phyloP scores from a whole-genome alignment of 2,797 vertebrate species.

The Odontamblyopus rebecca region DNA sequence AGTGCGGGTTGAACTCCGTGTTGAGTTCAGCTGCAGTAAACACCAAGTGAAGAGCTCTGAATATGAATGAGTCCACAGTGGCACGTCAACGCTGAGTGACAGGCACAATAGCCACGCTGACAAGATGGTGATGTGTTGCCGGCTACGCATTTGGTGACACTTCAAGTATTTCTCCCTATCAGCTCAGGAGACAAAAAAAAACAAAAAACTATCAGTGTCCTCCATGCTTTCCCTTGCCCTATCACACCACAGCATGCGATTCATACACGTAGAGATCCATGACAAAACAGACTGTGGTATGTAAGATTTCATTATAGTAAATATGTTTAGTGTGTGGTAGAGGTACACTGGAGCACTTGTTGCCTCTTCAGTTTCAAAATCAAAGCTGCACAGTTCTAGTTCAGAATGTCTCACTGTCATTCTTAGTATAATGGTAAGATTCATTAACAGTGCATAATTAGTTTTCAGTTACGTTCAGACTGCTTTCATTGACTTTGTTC shows the following conservation, averaged over 20 bases:
- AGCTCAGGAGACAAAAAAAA: background rate
- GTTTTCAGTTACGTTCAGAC: too few relatives aligned
- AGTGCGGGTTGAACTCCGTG: conserved; percentile 15
- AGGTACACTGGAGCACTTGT: background rate
- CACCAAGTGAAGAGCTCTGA: conserved; percentile 27
- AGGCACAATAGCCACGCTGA: conserved; percentile 47
- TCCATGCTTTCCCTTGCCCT: background rate
- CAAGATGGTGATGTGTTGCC: conserved; percentile 31
- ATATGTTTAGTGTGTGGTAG: background rate
- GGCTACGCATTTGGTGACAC: conserved; percentile 18
- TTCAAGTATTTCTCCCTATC: conserved; percentile 19
- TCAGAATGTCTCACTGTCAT: background rate
- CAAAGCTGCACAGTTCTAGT: background rate
- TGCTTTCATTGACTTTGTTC: too few relatives aligned
- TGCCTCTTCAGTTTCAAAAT: background rate
- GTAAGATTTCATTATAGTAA: background rate
- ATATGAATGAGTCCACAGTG: conserved; percentile 39
- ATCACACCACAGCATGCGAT: background rate
- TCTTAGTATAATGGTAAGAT: too few relatives aligned
- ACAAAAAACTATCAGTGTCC: conserved; percentile 5
- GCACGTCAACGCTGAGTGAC: conserved; percentile 44
- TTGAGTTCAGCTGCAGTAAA: conserved; percentile 38
- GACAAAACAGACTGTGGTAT: background rate
- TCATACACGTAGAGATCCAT: background rate
- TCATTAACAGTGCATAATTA: too few relatives aligned